Evolutionary conservation across 2,797 vertebrate species (phyloP).

Genomic region (Acanthis flammea): DNA sequence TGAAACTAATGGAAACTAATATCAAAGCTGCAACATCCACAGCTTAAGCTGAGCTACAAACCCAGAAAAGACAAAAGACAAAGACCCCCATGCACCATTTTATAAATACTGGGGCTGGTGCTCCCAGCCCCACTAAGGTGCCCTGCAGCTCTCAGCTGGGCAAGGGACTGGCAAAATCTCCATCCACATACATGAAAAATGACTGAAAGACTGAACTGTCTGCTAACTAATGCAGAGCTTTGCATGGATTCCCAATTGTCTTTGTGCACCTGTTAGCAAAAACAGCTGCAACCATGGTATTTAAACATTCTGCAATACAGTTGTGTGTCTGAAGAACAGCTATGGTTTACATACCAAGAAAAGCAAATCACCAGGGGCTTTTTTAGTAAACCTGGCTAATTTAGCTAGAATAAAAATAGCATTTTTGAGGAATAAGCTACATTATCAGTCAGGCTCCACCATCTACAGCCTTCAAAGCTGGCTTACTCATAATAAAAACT

Average conservation of each 20-base stretch:
- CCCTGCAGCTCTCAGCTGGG: not conserved
- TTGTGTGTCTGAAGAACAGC: not conserved
- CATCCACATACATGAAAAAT: constrained; percentile 22
- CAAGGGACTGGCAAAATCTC: not conserved
- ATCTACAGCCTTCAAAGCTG: not conserved
- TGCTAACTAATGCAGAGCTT: not conserved
- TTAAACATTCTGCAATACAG: not conserved
- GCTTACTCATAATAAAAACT: not conserved
- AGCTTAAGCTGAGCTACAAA: not conserved
- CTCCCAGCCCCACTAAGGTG: not conserved
- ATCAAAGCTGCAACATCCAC: not conserved
- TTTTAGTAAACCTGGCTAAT: not conserved
- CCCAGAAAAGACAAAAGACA: not conserved
- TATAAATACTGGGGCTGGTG: not conserved
- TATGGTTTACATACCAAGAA: not conserved
- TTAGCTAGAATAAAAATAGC: not conserved
- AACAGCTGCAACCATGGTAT: constrained; percentile 34
- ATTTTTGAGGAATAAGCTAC: not conserved
- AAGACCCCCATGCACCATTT: not conserved
- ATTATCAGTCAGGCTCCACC: not conserved
- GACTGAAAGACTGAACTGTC: not conserved
- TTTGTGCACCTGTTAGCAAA: constrained; percentile 34
- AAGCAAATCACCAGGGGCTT: not conserved
- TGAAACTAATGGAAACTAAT: not conserved
- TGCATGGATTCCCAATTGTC: not conserved